These are phyloP conservation scores for Petaurus breviceps DNA, from an alignment of 2,113 vertebrate species.

Conservation along the genomic window DNA sequence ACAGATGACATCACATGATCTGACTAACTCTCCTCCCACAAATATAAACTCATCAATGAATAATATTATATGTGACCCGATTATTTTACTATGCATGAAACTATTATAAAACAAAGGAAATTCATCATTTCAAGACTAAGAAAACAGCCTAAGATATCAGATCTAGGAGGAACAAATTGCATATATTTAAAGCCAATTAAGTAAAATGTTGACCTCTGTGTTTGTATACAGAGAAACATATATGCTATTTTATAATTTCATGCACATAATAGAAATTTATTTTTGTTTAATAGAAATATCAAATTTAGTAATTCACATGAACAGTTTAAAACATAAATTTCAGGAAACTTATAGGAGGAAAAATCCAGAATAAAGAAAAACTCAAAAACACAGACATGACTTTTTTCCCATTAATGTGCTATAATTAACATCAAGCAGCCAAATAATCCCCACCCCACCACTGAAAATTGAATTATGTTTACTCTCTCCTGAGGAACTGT, in stretches of 20 bases:
- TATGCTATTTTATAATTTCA: conserved; percentile 85
- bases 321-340: conserved; percentile 90
- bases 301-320: conserved; percentile 91
- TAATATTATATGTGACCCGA: conserved; percentile 74
- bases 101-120: conserved; percentile 81
- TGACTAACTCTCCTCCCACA: conserved; percentile 65
- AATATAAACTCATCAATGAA: conserved; percentile 72
- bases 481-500: conserved; percentile 76
- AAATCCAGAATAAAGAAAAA: conserved; percentile 91
- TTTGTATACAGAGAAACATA: conserved; percentile 84
- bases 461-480: conserved; percentile 73
- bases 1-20: conserved; percentile 41
- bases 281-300: conserved; percentile 90
- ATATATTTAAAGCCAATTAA: conserved; percentile 83
- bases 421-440: conserved; percentile 80
- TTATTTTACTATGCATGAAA: conserved; percentile 72
- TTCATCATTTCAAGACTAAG: conserved; percentile 70
- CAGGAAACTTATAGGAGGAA: conserved; percentile 88
- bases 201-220: conserved; percentile 80
- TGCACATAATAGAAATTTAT: conserved; percentile 87
- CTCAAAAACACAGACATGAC: conserved; percentile 88
- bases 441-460: conserved; percentile 74
- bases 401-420: conserved; percentile 85
- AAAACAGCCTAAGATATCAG: conserved; percentile 76
- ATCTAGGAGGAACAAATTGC: conserved; percentile 78